phyloP scores from a whole-genome alignment of 2,888 invertebrate species.

The Neoaliturus tenellus region DNA sequence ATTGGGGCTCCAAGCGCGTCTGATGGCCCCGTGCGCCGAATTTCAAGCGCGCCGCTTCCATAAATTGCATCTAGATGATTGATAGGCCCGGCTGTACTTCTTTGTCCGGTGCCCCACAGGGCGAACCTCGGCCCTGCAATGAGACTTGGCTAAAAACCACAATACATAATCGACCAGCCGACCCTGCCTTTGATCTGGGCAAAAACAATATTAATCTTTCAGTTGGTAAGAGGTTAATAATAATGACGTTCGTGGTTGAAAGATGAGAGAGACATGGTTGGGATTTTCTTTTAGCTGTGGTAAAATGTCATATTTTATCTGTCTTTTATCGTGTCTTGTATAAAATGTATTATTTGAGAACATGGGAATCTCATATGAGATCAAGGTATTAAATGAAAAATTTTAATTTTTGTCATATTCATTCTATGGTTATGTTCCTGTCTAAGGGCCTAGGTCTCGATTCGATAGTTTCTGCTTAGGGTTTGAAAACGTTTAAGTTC shows the following conservation, averaged over 20 bases:
- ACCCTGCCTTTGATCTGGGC: neutral
- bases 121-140: neutral
- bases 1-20: constrained; percentile 45
- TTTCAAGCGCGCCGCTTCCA: constrained; percentile 50
- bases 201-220: constrained; percentile 40
- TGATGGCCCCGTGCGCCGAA: constrained; percentile 51
- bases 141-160: constrained; percentile 4
- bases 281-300: too few species aligned
- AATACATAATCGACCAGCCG: constrained; percentile 12
- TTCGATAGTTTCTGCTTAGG: too few species aligned
- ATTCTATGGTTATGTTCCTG: too few species aligned
- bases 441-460: too few species aligned
- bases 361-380: too few species aligned
- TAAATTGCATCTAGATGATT: constrained; percentile 48
- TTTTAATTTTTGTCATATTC: too few species aligned
- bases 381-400: too few species aligned
- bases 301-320: too few species aligned
- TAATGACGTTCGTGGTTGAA: neutral
- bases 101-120: constrained; percentile 33
- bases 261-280: too few species aligned
- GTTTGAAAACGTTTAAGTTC: too few species aligned
- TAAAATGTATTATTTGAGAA: too few species aligned
- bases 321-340: too few species aligned
- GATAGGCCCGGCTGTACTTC: constrained; percentile 16
- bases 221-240: neutral